Evolutionary conservation across 2,888 invertebrate genomes (phyloP), one percentile per base, ranked within the genome.

Genomic region (Cetonia aurata): DNA sequence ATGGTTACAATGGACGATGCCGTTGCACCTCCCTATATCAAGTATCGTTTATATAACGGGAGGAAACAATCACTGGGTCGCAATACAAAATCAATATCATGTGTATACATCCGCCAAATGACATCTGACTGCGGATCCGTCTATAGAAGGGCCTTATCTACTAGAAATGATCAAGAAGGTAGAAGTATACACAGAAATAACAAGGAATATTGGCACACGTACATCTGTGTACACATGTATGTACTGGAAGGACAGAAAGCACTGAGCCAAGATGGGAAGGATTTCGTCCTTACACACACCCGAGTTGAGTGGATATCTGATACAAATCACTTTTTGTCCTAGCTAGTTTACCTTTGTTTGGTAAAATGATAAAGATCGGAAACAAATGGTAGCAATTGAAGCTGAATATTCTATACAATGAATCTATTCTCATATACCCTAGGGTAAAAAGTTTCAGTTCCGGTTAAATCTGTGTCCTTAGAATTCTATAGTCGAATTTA

Each of bases 111-210:
- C n/a, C 57, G 42, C 57, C 37, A 42, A 57, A 25, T 41, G 42
- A 42, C 25, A 42, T 55, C 55, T 55, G 55, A 55, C 48, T 37
- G 37, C 37, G 37, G 1, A 6, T 55, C 13, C 55, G 55, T 10
- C 31, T 37, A 13, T 55, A 33, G 79, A 79, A 81, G 80, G 79
- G 80, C 77, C 73, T 79, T 76, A 80, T 80, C 79, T 80, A 75
- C 77, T 80, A 79, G 79, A 80, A 81, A 80, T 81, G 80, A 79
- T 80, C 37, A 37, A 77, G 76, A 73, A 76, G 80, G 81, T 79
- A 79, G 80, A 77, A 79, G 77, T 25, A 55, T 67, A 41, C 25
- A 53, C 55, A 67, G 25, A 42, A 44, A 55, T n/a, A 67, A 53
- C 55, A 55, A 67, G 42, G 42, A 13, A 44, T 19, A 55, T 41